Conservation (phyloP, 2,888 invertebrate species). For the Melinaea menophilus region DNA sequence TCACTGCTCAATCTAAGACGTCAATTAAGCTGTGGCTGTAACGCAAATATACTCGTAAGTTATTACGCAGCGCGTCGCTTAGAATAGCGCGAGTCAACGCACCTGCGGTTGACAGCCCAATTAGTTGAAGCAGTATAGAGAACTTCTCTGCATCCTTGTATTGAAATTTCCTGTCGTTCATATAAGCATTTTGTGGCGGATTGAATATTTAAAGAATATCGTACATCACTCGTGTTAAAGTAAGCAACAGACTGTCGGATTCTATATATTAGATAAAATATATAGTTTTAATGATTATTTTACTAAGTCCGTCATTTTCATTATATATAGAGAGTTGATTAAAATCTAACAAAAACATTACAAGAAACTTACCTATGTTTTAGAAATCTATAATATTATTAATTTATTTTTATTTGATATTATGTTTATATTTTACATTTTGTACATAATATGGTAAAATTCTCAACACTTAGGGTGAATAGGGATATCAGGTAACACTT, state of each 20-base stretch:
- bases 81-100: slow-evolving; percentile 42
- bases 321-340: too few species aligned
- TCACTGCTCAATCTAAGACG: slow-evolving; percentile 23
- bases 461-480: too few species aligned
- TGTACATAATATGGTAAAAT: too few species aligned
- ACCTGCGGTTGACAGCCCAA: slow-evolving; percentile 70
- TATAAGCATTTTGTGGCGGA: slow-evolving; percentile 31
- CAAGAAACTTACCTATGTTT: too few species aligned
- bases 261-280: too few species aligned
- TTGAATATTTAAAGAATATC: slow-evolving; percentile 6
- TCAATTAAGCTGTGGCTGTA: slow-evolving; percentile 45
- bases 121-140: slow-evolving; percentile 54
- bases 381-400: too few species aligned
- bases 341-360: too few species aligned
- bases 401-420: too few species aligned
- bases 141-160: slow-evolving; percentile 39
- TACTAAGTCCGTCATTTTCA: too few species aligned
- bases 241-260: background rate
- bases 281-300: too few species aligned
- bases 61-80: slow-evolving; percentile 43
- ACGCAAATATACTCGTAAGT: slow-evolving; percentile 47
- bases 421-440: too few species aligned
- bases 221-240: background rate
- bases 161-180: slow-evolving; percentile 31
- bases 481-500: too few species aligned